These are phyloP conservation scores for Heliconius erato DNA, from an alignment of 2,888 invertebrate genomes.

Conservation along the genomic window DNA sequence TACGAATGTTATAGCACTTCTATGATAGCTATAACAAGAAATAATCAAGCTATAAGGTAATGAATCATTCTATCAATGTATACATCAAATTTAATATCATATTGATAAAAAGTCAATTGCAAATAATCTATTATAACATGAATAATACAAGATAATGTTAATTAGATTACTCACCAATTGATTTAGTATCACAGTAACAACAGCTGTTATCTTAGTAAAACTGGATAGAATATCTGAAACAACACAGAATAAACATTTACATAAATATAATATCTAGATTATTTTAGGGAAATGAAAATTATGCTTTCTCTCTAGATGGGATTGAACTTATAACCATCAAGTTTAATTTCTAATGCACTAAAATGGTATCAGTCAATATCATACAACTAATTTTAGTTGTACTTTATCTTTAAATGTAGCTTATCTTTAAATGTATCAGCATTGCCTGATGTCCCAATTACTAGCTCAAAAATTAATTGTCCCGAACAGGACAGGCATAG, in stretches of 20 bases:
- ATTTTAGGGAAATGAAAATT: no score
- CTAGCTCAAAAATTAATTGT: no score
- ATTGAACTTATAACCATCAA: no score
- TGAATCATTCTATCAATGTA: not conserved
- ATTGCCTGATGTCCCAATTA: no score
- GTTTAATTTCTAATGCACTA: not conserved
- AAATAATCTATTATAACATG: conserved; percentile 9
- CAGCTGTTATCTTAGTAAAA: conserved; percentile 40
- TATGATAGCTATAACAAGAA: not conserved
- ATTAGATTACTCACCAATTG: conserved; percentile 49
- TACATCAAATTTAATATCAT: not conserved
- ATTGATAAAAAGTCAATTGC: not conserved
- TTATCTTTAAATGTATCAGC: no score
- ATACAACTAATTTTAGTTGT: no score
- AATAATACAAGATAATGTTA: not conserved
- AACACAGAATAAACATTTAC: conserved; percentile 13
- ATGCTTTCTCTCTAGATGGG: no score
- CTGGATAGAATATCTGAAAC: conserved; percentile 48
- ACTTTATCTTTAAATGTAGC: no score
- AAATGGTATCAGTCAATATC: no score
- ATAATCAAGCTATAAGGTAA: not conserved
- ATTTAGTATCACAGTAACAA: conserved; percentile 53
- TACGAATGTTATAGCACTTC: not conserved
- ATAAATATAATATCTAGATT: not conserved
- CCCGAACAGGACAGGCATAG: no score